phyloP scores from a whole-genome alignment of 2,113 vertebrate genomes.

The Dasyornis broadbenti region DNA sequence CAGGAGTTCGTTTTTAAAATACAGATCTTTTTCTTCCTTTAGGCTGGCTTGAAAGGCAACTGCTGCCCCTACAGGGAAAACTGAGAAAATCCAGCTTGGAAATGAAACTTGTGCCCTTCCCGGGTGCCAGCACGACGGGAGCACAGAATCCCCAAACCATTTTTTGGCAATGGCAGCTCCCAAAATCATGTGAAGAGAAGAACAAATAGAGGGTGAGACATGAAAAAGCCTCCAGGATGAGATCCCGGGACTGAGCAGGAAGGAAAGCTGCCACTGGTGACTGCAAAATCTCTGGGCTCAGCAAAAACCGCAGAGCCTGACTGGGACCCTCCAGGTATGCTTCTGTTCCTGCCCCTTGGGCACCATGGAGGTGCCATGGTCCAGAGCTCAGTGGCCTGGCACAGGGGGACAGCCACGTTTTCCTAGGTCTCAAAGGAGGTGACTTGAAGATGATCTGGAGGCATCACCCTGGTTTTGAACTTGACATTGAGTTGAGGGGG shows the following conservation, averaged over 20 bases:
- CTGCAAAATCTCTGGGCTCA: background rate
- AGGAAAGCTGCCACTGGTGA: background rate
- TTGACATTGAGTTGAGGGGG: background rate
- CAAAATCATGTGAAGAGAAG: background rate
- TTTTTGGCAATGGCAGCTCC: background rate
- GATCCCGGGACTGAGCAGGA: background rate
- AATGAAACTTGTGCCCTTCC: background rate
- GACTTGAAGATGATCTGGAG: background rate
- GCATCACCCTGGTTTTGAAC: background rate
- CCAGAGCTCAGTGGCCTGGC: background rate
- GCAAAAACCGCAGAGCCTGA: background rate
- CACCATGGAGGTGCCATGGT: fast-evolving
- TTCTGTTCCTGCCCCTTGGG: background rate
- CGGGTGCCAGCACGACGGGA: background rate
- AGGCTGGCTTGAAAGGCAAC: background rate
- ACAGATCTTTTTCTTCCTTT: background rate
- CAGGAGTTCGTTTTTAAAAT: background rate
- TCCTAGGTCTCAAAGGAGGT: background rate
- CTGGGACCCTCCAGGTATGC: background rate
- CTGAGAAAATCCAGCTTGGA: background rate
- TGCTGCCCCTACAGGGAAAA: conserved; percentile 27
- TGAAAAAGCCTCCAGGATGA: background rate
- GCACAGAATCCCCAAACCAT: background rate
- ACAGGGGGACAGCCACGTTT: background rate
- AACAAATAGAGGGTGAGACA: background rate